These are phyloP conservation scores for Elephantulus edwardii DNA, from an alignment of 2,113 vertebrate species.

Conservation along the genomic window DNA sequence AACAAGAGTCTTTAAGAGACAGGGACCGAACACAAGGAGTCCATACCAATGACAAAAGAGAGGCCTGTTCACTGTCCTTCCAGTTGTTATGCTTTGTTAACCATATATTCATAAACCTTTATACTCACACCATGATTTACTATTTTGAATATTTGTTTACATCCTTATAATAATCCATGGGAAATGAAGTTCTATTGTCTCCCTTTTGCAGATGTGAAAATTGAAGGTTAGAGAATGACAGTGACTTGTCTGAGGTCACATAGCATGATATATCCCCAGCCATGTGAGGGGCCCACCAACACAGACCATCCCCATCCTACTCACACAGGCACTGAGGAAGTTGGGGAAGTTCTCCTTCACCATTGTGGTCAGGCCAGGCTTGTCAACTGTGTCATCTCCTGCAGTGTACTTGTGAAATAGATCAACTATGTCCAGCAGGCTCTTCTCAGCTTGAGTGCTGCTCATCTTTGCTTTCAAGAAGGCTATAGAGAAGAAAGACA, in stretches of 20 bases:
- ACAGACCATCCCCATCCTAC: background rate
- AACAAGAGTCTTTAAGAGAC: background rate
- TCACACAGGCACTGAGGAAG: slow-evolving; percentile 14
- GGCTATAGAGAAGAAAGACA: background rate
- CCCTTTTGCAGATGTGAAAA: background rate
- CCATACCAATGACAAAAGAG: background rate
- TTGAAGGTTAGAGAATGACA: background rate
- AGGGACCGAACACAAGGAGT: background rate
- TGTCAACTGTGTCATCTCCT: background rate
- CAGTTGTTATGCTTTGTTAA: background rate
- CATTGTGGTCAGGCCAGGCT: fast-evolving
- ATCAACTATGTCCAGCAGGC: too few species aligned
- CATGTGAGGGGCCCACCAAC: background rate
- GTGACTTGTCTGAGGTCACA: background rate
- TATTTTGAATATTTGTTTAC: background rate
- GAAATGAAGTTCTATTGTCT: background rate
- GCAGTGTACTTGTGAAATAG: background rate
- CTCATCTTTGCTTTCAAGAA: background rate
- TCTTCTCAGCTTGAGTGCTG: background rate
- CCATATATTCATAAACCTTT: background rate
- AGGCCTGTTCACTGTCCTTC: too few species aligned
- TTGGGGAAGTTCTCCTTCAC: background rate
- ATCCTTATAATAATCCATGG: background rate
- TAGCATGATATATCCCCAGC: background rate
- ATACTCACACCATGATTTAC: background rate